Conservation (phyloP, 2,113 vertebrate species). For the Castor canadensis region DNA sequence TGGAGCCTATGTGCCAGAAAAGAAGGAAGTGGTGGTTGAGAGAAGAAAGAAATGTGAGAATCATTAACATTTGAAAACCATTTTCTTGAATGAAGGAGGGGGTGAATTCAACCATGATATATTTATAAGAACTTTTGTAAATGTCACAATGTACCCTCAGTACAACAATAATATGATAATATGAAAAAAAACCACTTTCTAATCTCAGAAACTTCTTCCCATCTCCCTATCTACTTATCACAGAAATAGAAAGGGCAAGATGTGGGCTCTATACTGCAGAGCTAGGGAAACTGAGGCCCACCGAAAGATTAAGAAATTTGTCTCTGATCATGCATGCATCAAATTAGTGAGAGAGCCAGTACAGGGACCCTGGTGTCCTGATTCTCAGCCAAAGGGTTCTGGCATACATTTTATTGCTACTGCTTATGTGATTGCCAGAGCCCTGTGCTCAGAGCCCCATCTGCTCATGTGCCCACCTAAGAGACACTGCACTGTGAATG, state of each 20-base stretch:
- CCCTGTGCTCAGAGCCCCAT: not conserved
- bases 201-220: not conserved
- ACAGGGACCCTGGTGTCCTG: not conserved
- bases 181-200: not conserved
- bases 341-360: not conserved
- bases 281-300: not conserved
- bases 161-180: too few relatives aligned
- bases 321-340: not conserved
- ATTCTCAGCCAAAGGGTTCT: not conserved
- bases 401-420: not conserved
- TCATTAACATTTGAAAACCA: not conserved
- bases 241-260: not conserved
- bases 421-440: not conserved
- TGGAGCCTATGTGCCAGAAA: not conserved
- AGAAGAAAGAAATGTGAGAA: constrained; percentile 41
- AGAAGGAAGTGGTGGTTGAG: not conserved
- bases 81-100: too few relatives aligned
- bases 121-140: too few relatives aligned
- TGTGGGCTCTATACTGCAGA: not conserved
- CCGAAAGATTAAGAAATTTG: not conserved
- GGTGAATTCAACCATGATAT: too few relatives aligned
- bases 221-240: not conserved
- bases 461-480: not conserved
- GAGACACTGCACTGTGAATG: not conserved
- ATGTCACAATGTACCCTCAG: too few relatives aligned